Percentiles rank a stretch among this genome's conserved stretches.
phyloP scores from a whole-genome alignment of 2,888 invertebrate species.

The Coecobrya sp. region DNA sequence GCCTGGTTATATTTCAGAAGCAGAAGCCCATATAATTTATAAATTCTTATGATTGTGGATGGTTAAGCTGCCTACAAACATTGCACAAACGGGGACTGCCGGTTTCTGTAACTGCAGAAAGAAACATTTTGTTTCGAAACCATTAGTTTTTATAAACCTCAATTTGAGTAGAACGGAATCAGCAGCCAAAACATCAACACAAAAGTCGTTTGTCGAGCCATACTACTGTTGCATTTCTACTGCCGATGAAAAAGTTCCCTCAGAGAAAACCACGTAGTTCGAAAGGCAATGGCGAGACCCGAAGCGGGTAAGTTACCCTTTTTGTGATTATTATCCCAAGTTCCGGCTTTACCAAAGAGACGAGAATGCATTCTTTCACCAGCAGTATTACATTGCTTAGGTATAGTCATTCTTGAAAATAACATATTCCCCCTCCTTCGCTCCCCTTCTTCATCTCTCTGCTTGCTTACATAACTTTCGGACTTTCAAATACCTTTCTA shows the following conservation, averaged over 20 bases:
- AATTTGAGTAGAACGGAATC: constrained; percentile 18
- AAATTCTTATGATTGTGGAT: background rate
- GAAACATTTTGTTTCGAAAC: constrained; percentile 39
- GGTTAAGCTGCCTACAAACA: background rate
- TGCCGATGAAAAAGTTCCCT: constrained; percentile 11
- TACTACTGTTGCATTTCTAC: background rate
- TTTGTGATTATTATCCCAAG: constrained; percentile 76
- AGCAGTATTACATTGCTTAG: background rate
- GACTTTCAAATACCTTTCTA: constrained; percentile 75
- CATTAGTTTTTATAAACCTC: constrained; percentile 60
- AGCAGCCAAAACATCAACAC: background rate
- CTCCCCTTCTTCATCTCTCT: constrained; percentile 35
- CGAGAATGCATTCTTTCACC: constrained; percentile 67
- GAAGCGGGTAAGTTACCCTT: constrained; percentile 58
- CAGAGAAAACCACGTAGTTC: background rate
- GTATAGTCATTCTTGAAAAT: background rate
- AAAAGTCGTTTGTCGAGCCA: constrained; percentile 19
- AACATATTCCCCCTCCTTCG: constrained; percentile 45
- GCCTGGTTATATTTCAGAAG: background rate
- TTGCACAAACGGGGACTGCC: background rate
- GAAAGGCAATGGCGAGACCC: background rate
- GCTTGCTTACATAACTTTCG: constrained; percentile 69
- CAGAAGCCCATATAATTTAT: background rate
- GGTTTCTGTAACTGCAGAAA: background rate
- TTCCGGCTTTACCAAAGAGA: constrained; percentile 75